Evolutionary conservation across 2,888 invertebrate genomes (phyloP).

Genomic region (Latheticus oryzae): DNA sequence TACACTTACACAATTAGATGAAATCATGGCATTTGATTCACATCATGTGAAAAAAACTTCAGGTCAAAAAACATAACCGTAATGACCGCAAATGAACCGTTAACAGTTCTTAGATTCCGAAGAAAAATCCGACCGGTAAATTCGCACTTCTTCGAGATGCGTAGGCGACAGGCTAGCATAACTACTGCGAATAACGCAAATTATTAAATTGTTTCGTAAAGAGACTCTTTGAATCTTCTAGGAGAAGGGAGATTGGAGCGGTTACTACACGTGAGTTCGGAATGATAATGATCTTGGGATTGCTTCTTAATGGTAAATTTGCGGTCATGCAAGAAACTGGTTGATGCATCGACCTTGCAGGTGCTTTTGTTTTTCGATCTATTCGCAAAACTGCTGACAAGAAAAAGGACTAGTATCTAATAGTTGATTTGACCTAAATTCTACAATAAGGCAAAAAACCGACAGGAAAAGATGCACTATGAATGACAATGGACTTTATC

Average conservation of each 20-base stretch:
- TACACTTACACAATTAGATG: conserved; percentile 45
- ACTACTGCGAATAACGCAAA: conserved; percentile 60
- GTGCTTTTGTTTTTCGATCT: conserved; percentile 10
- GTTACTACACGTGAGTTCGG: conserved; percentile 39
- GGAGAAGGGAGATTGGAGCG: conserved; percentile 42
- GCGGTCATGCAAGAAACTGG: conserved; percentile 22
- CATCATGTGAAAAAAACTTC: conserved; percentile 27
- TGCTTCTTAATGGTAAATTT: conserved; percentile 6
- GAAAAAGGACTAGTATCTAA: conserved; percentile 21
- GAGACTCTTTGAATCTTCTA: conserved; percentile 52
- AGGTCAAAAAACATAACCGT: conserved; percentile 10
- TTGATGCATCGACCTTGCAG: conserved; percentile 26
- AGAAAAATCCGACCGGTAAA: conserved; percentile 35
- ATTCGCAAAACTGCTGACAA: conserved; percentile 14
- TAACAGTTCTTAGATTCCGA: conserved; percentile 29
- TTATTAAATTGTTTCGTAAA: conserved; percentile 61
- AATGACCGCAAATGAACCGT: conserved; percentile 9
- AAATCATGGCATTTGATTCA: conserved; percentile 42
- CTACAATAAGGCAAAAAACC: conserved; percentile 1
- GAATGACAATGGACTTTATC: conserved; percentile 10
- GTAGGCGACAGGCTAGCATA: conserved; percentile 39
- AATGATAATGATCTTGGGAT: conserved; percentile 31
- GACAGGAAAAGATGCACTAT: conserved; percentile 11
- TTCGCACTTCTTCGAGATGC: conserved; percentile 18
- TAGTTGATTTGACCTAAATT: conserved; percentile 14